Evolutionary conservation across 2,797 vertebrate species (phyloP), one percentile per base, ranked within the genome.

Genomic region (Melanotaenia boesemani): DNA sequence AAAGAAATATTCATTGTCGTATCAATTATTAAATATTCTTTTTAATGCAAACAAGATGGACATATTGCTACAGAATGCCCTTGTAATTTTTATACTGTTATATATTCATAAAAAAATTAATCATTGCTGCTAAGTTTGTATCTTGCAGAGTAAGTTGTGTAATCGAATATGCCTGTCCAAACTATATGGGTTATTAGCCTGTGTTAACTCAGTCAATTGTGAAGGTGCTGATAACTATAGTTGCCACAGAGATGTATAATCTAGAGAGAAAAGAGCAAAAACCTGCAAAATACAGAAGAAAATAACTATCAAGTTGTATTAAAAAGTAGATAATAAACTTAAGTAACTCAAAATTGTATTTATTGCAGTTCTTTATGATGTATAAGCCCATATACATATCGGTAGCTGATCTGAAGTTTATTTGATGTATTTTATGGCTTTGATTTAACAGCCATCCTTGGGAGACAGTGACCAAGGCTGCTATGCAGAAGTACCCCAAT

Each of bases 401-500:
- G 52, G 30, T 22, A 44, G 1, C 52, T 11, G 18, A 0, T 69
- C 22, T 57, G 50, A 32, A 0, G 56, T 64, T 50, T 1, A 64
- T 7, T 22, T 12, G 8, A 37, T 69, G 10, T 18, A 0, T 74
- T 64, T 62, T 44, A 24, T 69, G 6, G 1, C 24, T 52, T 58
- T 77, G 6, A 22, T 34, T 70, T 41, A 50, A 62, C 92, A 99
- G 98, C 74, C 98, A 99, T 85, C 98, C 98, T 4, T 99, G 98
- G 98, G 97, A 99, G 75, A 99, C 94, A 0, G 98, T 99, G 26
- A 98, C 95, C 16, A 98, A 96, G 6, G 98, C 98, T 20, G 98
- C 98, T 0, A 99, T 99, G 98, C 96, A 97, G 94, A 99, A 99
- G 52, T 99, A 99, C 59, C 98, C 98, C 0, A 99, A 99, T 58